Percentiles rank a stretch among this genome's conserved stretches.
Evolutionary conservation across 2,888 invertebrate genomes (phyloP).

Genomic region (Thymelicus lineola): DNA sequence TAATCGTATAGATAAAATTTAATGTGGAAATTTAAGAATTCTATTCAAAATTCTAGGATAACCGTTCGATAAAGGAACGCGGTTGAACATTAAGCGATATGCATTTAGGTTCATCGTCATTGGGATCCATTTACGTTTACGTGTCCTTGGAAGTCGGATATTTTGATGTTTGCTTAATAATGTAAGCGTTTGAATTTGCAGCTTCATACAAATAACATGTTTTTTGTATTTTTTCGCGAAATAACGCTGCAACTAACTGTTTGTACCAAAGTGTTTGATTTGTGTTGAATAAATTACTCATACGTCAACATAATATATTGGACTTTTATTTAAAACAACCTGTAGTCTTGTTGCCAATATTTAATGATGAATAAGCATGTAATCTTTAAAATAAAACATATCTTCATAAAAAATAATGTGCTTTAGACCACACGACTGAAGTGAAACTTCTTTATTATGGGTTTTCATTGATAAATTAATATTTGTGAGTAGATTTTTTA

Average conservation of each 20-base stretch:
- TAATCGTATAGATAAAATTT: conserved; percentile 65
- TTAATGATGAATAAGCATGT: no score
- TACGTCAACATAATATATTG: conserved; percentile 69
- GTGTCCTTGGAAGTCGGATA: conserved; percentile 50
- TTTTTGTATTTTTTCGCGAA: conserved; percentile 59
- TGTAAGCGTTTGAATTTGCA: conserved; percentile 68
- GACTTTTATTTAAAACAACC: conserved; percentile 60
- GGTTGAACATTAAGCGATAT: conserved; percentile 42
- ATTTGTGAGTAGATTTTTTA: no score
- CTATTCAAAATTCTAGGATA: conserved; percentile 59
- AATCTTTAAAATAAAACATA: no score
- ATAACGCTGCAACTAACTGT: conserved; percentile 76
- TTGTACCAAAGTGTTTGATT: conserved; percentile 86
- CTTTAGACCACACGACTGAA: no score
- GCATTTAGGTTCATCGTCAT: conserved; percentile 37
- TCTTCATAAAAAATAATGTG: no score
- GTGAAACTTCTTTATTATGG: no score
- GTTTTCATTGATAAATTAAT: no score
- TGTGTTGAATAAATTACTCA: conserved; percentile 85
- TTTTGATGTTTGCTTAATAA: conserved; percentile 63
- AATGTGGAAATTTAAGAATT: conserved; percentile 67
- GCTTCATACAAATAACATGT: conserved; percentile 60
- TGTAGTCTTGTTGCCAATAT: neutral
- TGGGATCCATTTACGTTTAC: conserved; percentile 46
- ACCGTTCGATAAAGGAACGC: conserved; percentile 50